Conservation (phyloP, 2,113 vertebrate species). For the Anseranas semipalmata region DNA sequence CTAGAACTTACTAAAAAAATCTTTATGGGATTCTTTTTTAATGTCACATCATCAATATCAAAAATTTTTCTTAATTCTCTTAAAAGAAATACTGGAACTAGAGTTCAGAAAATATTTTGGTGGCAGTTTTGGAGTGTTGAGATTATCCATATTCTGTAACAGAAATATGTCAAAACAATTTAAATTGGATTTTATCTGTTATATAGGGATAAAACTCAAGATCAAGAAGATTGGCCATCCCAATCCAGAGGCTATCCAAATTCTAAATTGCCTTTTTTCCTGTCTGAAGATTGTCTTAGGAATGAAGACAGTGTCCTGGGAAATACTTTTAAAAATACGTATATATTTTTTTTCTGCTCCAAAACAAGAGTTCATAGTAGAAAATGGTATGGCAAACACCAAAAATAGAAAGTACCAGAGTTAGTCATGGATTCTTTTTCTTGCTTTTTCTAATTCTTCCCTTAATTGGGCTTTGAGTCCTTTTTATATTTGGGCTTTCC, state of each 20-base stretch:
- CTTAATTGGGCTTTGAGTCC: not conserved
- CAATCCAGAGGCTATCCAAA: not conserved
- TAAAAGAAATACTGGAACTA: not conserved
- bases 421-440: not conserved
- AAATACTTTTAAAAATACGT: not conserved
- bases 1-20: not conserved
- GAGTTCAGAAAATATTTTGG: not conserved
- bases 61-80: not conserved
- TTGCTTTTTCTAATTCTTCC: not conserved
- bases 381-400: not conserved
- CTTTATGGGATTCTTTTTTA: not conserved
- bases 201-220: not conserved
- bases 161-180: not conserved
- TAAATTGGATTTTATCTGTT: not conserved
- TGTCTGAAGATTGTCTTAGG: not conserved
- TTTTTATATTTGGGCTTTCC: not conserved
- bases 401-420: not conserved
- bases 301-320: not conserved
- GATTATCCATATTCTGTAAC: not conserved
- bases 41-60: not conserved
- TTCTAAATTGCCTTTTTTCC: not conserved
- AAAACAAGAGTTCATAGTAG: not conserved
- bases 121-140: not conserved
- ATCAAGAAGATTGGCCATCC: not conserved
- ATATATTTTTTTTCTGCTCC: not conserved